Evolutionary conservation across 2,797 vertebrate species (phyloP).

Genomic region (Rhynchonycteris naso): DNA sequence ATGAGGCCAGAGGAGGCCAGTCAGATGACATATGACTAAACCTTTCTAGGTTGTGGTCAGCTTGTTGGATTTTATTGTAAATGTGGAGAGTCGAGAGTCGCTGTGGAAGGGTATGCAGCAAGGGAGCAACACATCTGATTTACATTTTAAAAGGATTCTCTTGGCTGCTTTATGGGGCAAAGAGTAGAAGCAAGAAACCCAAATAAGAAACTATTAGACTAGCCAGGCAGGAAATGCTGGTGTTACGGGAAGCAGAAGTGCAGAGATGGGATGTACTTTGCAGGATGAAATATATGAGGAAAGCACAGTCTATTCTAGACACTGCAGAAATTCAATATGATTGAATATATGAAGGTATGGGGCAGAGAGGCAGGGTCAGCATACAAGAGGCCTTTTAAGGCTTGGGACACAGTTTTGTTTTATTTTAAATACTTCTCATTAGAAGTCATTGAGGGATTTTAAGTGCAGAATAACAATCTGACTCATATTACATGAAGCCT

Average conservation of each 20-base stretch:
- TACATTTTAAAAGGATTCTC: neutral
- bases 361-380: neutral
- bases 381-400: neutral
- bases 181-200: neutral
- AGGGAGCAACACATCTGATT: neutral
- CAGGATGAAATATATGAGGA: neutral
- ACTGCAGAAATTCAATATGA: neutral
- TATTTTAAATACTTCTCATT: neutral
- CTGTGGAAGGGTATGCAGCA: neutral
- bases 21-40: neutral
- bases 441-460: neutral
- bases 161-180: neutral
- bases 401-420: neutral
- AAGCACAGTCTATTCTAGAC: neutral
- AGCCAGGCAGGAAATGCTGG: neutral
- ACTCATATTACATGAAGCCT: neutral
- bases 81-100: neutral
- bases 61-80: neutral
- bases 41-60: neutral
- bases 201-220: neutral
- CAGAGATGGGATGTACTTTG: rapidly evolving
- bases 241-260: neutral
- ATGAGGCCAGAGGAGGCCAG: neutral
- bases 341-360: neutral
- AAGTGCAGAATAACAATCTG: neutral